Evolutionary conservation across 1,140 invertebrate species (phyloP).

Genomic region (Trichomalopsis sarcophagae): DNA sequence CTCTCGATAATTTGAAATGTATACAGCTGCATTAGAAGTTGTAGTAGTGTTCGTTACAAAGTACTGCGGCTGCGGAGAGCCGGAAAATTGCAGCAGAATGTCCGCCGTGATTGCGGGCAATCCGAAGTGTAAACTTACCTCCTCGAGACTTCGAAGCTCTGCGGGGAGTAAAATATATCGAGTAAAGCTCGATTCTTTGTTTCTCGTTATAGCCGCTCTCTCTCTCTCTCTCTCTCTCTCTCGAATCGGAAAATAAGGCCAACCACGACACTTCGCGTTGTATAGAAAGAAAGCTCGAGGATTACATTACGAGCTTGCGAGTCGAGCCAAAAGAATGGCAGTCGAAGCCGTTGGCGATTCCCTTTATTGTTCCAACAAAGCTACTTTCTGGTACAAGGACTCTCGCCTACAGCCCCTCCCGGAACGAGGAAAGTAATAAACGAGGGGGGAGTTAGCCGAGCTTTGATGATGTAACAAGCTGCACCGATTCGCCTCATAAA

Average conservation of each 20-base stretch:
- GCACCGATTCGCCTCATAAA: background rate
- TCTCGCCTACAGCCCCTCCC: background rate
- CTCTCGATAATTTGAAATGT: too few species aligned
- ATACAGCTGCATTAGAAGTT: too few species aligned
- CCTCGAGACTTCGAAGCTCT: too few species aligned
- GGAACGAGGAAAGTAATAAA: background rate
- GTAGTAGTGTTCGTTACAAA: too few species aligned
- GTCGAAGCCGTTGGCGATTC: conserved; percentile 1
- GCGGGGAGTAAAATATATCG: background rate
- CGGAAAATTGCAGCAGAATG: too few species aligned
- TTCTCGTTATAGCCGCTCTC: conserved; percentile 28
- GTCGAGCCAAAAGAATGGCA: conserved; percentile 22
- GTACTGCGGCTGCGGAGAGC: too few species aligned
- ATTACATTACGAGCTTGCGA: background rate
- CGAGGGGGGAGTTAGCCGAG: background rate
- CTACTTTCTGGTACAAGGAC: conserved; percentile 33
- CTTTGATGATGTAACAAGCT: background rate
- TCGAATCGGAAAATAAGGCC: conserved; percentile 20
- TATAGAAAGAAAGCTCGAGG: background rate
- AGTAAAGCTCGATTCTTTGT: background rate
- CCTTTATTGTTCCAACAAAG: conserved; percentile 2
- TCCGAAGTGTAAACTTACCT: too few species aligned
- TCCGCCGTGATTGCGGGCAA: too few species aligned
- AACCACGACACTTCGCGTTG: background rate
- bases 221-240: background rate